These are phyloP conservation scores for Drosophila paramelanica DNA, from an alignment of 2,888 invertebrate genomes.

Conservation along the genomic window DNA sequence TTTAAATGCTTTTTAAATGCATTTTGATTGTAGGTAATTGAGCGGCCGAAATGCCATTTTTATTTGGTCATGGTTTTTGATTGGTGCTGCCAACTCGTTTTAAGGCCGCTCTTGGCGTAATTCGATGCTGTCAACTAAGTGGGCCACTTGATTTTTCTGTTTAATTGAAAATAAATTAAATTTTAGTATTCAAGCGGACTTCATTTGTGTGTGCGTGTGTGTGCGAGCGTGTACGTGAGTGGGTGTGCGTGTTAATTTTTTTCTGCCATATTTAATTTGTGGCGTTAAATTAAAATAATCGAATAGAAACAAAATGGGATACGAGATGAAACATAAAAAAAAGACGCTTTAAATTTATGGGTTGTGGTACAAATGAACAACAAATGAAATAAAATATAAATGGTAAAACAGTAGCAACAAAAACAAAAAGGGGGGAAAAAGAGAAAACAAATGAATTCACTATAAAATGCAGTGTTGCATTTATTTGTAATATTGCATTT, in stretches of 20 bases:
- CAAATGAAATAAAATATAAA: slow-evolving; percentile 4
- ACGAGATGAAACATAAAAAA: slow-evolving; percentile 12
- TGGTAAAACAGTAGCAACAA: slow-evolving; percentile 5
- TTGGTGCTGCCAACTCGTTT: slow-evolving; percentile 46
- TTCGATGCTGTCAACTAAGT: slow-evolving; percentile 44
- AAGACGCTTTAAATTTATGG: slow-evolving; percentile 59
- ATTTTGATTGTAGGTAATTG: slow-evolving; percentile 75
- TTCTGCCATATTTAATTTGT: slow-evolving; percentile 65
- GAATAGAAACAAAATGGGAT: slow-evolving; percentile 39
- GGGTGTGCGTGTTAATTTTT: slow-evolving; percentile 19
- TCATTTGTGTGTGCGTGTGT: neutral
- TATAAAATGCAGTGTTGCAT: slow-evolving; percentile 40
- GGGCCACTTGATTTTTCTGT: slow-evolving; percentile 41
- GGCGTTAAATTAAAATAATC: slow-evolving; percentile 65
- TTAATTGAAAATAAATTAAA: slow-evolving; percentile 67
- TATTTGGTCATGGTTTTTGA: slow-evolving; percentile 26
- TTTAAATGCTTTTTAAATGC: slow-evolving; percentile 74
- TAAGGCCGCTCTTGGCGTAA: slow-evolving; percentile 13
- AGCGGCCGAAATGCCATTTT: slow-evolving; percentile 50
- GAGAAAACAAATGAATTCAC: slow-evolving; percentile 13
- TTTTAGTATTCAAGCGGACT: slow-evolving; percentile 32
- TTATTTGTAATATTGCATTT: slow-evolving; percentile 43
- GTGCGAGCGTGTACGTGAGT: neutral
- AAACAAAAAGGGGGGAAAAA: neutral
- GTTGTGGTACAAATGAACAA: slow-evolving; percentile 55